Percentiles rank a stretch among this genome's conserved stretches.
Conservation (phyloP, 2,113 vertebrate species). For the Phyllostomus hastatus region DNA sequence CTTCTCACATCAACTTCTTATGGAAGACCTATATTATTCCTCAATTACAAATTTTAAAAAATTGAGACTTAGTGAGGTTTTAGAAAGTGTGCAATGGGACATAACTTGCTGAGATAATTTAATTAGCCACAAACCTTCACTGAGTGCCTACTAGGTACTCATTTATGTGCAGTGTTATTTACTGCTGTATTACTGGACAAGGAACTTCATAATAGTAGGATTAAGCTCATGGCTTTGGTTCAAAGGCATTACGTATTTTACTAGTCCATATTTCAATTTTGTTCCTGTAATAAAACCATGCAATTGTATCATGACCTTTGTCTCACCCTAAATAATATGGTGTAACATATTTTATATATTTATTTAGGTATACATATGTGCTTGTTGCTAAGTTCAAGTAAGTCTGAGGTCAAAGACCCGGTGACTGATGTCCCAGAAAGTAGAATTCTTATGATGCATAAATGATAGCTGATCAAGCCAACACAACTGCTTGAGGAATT, state of each 20-base stretch:
- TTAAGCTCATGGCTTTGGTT: conserved; percentile 30
- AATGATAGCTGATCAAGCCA: conserved; percentile 62
- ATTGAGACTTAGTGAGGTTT: neutral
- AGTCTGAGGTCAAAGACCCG: conserved; percentile 26
- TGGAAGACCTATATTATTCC: neutral
- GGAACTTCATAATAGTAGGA: conserved; percentile 43
- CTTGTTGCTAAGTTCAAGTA: conserved; percentile 34
- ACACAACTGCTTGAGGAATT: conserved; percentile 54
- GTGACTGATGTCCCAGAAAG: conserved; percentile 46
- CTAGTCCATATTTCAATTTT: conserved; percentile 54
- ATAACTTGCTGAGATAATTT: neutral
- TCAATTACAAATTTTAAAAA: neutral
- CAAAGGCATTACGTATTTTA: conserved; percentile 58
- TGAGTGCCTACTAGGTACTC: neutral
- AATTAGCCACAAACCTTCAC: neutral
- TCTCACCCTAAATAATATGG: conserved; percentile 58
- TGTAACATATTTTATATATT: conserved; percentile 32
- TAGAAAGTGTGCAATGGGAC: neutral
- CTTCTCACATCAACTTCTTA: neutral
- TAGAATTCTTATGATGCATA: conserved; percentile 46
- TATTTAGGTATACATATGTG: conserved; percentile 15
- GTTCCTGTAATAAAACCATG: conserved; percentile 15
- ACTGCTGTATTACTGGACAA: neutral
- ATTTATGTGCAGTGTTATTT: neutral
- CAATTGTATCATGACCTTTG: conserved; percentile 45